These are phyloP conservation scores for Musca vetustissima DNA, from an alignment of 1,140 invertebrate species.

Conservation along the genomic window DNA sequence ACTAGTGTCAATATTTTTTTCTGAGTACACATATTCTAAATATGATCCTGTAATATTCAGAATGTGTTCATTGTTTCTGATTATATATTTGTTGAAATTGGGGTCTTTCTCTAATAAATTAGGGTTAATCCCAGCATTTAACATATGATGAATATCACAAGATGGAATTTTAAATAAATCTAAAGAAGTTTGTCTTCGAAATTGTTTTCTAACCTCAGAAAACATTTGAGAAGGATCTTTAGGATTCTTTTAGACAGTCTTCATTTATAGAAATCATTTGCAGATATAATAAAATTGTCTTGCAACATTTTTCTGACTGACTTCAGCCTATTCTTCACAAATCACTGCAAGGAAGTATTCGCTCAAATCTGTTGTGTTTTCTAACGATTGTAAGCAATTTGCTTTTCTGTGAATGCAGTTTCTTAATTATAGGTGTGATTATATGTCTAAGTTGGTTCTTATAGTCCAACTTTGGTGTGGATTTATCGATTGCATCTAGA, in stretches of 20 bases:
- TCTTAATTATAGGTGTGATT: too few relatives aligned
- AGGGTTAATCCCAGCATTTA: background rate
- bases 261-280: constrained; percentile 5
- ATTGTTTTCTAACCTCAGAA: background rate
- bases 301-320: constrained; percentile 5
- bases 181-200: background rate
- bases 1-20: background rate
- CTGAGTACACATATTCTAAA: background rate
- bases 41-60: too few relatives aligned
- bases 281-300: too few relatives aligned
- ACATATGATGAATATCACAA: background rate
- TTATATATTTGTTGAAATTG: background rate
- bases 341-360: background rate
- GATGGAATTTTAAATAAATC: background rate
- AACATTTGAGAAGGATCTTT: background rate
- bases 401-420: background rate
- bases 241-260: background rate
- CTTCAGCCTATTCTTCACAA: constrained; percentile 1
- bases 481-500: too few relatives aligned
- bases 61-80: constrained; percentile 1
- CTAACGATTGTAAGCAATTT: background rate
- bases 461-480: background rate
- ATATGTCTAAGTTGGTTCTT: background rate
- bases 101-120: background rate
- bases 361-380: too few relatives aligned